Conservation (phyloP, 2,888 invertebrate genomes). For the Eremobia ochroleuca region DNA sequence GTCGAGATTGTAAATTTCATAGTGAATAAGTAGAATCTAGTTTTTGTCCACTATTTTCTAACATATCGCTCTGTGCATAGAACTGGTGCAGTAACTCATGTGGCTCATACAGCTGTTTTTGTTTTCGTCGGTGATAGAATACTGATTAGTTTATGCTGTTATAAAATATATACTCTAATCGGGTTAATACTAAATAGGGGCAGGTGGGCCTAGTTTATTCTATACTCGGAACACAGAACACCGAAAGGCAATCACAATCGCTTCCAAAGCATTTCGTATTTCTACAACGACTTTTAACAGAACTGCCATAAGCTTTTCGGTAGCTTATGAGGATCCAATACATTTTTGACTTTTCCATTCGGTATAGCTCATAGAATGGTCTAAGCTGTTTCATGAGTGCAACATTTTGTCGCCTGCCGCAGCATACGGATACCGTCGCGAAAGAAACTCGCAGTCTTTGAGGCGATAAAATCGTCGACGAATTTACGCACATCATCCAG, state of each 20-base stretch:
- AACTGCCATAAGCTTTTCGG: not conserved
- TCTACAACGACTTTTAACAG: not conserved
- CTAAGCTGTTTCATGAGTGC: too few relatives aligned
- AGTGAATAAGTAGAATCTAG: slow-evolving; percentile 54
- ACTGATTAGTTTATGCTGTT: slow-evolving; percentile 55
- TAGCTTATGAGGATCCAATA: not conserved
- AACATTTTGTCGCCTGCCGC: too few relatives aligned
- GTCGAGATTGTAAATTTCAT: slow-evolving; percentile 45
- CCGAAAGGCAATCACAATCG: not conserved
- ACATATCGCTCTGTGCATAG: slow-evolving; percentile 16
- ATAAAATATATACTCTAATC: slow-evolving; percentile 67
- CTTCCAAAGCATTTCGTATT: not conserved
- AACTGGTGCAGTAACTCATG: slow-evolving; percentile 32
- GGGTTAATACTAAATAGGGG: slow-evolving; percentile 70
- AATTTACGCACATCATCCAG: too few relatives aligned
- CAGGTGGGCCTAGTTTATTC: not conserved
- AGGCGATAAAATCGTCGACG: too few relatives aligned
- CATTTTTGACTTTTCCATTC: too few relatives aligned
- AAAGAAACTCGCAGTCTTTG: too few relatives aligned
- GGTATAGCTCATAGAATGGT: too few relatives aligned
- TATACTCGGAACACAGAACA: not conserved
- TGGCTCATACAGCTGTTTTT: slow-evolving; percentile 37
- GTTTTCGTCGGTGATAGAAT: slow-evolving; percentile 39
- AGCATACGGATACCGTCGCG: too few relatives aligned
- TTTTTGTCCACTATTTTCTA: slow-evolving; percentile 37